Evolutionary conservation across 2,113 vertebrate species (phyloP).

Genomic region (Sphaerodactylus townsendi): DNA sequence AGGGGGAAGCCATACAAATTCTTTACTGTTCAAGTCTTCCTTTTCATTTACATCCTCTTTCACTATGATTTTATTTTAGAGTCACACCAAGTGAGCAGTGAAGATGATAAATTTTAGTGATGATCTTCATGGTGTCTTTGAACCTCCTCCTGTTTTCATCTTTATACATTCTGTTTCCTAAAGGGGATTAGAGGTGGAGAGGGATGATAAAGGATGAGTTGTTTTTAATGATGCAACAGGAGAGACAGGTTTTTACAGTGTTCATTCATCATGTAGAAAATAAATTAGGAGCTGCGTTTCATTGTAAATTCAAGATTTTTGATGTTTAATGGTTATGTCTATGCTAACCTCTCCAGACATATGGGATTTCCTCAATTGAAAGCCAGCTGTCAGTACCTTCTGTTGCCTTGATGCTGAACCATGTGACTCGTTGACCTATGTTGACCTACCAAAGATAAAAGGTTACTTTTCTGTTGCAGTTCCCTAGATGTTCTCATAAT

Average conservation of each 20-base stretch:
- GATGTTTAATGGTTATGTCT: background rate
- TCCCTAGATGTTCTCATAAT: background rate
- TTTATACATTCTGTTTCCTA: background rate
- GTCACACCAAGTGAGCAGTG: background rate
- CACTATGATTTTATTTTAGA: background rate
- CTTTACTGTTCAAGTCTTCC: background rate
- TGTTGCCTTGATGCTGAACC: background rate
- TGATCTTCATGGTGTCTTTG: background rate
- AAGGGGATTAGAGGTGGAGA: background rate
- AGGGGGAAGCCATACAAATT: background rate
- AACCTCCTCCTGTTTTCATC: background rate
- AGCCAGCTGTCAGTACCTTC: background rate
- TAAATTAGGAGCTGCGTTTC: background rate
- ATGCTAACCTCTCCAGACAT: background rate
- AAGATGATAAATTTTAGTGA: background rate
- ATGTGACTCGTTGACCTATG: background rate
- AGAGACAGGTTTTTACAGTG: background rate
- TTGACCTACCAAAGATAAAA: background rate
- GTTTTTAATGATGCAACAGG: background rate
- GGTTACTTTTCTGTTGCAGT: background rate
- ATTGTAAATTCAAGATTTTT: background rate
- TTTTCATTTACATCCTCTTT: background rate
- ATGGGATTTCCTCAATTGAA: constrained; percentile 5
- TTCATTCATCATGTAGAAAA: background rate
- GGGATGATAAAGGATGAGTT: background rate